These are phyloP conservation scores for Planococcus citri DNA, from an alignment of 1,140 invertebrate species.

Conservation along the genomic window DNA sequence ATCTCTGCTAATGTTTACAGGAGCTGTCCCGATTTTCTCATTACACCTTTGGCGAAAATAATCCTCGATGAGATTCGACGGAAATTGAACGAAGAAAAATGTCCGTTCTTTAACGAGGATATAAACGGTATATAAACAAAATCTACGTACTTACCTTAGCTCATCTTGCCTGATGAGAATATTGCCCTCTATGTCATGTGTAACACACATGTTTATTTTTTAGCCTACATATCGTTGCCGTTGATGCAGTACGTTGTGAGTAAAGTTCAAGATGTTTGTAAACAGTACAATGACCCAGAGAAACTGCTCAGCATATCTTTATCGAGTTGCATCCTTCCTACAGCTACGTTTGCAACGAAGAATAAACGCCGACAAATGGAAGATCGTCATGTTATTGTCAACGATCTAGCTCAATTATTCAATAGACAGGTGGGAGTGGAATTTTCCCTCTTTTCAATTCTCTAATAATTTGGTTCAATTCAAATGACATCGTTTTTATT, in stretches of 20 bases:
- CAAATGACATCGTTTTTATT: no score
- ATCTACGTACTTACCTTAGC: no score
- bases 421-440: conserved; percentile 42
- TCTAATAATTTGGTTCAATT: conserved; percentile 22
- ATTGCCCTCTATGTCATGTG: no score
- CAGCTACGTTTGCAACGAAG: conserved; percentile 44
- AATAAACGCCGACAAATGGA: conserved; percentile 75
- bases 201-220: no score
- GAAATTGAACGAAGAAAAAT: not conserved
- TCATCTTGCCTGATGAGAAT: no score
- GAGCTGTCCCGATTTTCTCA: not conserved
- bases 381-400: conserved; percentile 65
- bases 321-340: conserved; percentile 21
- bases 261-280: conserved; percentile 54
- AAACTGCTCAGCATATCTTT: conserved; percentile 28
- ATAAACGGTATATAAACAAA: not conserved
- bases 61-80: not conserved
- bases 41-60: not conserved
- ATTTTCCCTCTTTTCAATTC: conserved; percentile 28
- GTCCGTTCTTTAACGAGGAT: not conserved
- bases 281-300: conserved; percentile 40
- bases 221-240: conserved; percentile 54
- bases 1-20: not conserved
- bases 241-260: conserved; percentile 57
- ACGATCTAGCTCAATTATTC: conserved; percentile 55